phyloP scores from a whole-genome alignment of 2,797 vertebrate species.

The Eurystomus glaucurus region DNA sequence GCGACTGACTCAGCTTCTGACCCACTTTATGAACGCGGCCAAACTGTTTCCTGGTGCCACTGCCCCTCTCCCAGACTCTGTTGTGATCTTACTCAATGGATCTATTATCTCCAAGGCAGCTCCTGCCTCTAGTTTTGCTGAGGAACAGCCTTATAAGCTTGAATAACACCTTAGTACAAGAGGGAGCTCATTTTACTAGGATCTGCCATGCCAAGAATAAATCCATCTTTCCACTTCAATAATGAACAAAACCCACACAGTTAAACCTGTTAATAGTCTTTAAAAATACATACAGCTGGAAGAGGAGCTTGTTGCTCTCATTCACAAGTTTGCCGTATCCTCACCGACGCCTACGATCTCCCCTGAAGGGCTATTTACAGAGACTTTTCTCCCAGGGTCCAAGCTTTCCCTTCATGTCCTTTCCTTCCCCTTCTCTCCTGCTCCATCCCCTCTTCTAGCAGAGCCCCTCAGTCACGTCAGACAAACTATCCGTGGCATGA shows the following conservation, averaged over 20 bases:
- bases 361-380: background rate
- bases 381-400: background rate
- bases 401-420: background rate
- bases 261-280: conserved; percentile 41
- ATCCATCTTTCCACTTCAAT: conserved; percentile 24
- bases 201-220: conserved; percentile 1
- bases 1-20: background rate
- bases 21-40: background rate
- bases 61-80: background rate
- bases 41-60: background rate
- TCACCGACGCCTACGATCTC: background rate
- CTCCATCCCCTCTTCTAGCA: background rate
- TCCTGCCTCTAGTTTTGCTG: background rate
- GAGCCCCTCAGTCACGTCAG: background rate
- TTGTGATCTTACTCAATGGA: background rate
- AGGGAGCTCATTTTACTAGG: background rate
- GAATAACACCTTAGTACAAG: background rate
- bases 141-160: background rate
- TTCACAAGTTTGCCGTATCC: conserved; percentile 50
- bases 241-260: conserved; percentile 32
- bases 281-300: conserved; percentile 7
- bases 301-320: conserved; percentile 30
- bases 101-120: background rate
- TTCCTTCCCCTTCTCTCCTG: background rate
- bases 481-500: background rate